These are phyloP conservation scores for Cheilosia scutellata DNA, from an alignment of 2,888 invertebrate species.

Conservation along the genomic window DNA sequence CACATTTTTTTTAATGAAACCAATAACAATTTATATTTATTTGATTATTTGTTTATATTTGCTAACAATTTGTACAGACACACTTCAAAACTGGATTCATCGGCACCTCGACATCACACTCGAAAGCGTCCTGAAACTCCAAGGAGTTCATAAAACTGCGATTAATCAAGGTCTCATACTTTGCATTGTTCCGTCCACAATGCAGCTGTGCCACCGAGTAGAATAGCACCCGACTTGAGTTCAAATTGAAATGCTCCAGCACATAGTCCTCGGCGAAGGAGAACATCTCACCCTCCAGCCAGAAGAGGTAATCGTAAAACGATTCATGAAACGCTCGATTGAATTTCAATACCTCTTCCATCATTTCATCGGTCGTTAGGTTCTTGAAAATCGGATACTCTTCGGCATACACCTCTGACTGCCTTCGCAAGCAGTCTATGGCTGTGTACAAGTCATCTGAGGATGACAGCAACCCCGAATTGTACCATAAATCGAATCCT, in stretches of 20 bases:
- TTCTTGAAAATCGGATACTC: conserved; percentile 76
- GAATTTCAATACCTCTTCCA: conserved; percentile 79
- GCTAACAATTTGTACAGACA: conserved; percentile 77
- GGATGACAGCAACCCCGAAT: conserved; percentile 78
- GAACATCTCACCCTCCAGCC: conserved; percentile 82
- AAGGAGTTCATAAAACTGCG: conserved; percentile 81
- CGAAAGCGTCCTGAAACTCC: conserved; percentile 80
- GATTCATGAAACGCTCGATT: conserved; percentile 80
- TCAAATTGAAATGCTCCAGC: conserved; percentile 79
- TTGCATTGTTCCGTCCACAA: conserved; percentile 79
- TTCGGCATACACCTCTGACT: conserved; percentile 76
- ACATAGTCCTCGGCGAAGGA: conserved; percentile 81
- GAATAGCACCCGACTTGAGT: conserved; percentile 79
- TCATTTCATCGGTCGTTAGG: conserved; percentile 77
- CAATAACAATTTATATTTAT: not conserved
- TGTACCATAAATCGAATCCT: conserved; percentile 80
- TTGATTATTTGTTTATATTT: conserved; percentile 13
- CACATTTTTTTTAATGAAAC: not conserved
- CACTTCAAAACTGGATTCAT: conserved; percentile 82
- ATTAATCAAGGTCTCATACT: conserved; percentile 79
- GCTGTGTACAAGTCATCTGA: conserved; percentile 81
- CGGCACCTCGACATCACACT: conserved; percentile 77
- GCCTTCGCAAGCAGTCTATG: conserved; percentile 80
- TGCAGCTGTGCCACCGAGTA: conserved; percentile 82
- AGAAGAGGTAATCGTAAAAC: conserved; percentile 80